A percentile compares a stretch with the other conserved stretches of the same genome.
These are phyloP conservation scores for Chironomus tepperi DNA, from an alignment of 1,140 invertebrate genomes.

Conservation along the genomic window DNA sequence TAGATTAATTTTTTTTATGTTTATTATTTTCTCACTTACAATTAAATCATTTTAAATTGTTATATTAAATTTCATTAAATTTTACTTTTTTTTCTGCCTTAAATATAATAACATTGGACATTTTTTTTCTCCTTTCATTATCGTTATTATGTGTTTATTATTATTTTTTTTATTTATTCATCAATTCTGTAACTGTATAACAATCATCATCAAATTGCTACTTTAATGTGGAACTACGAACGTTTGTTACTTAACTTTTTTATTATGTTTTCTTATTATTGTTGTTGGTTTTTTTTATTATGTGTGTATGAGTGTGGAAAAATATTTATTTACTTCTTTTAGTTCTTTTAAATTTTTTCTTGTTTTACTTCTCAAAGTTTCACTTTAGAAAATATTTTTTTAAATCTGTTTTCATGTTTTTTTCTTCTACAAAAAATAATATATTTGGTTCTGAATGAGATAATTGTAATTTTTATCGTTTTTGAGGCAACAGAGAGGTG, in stretches of 20 bases:
- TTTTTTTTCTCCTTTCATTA: neutral
- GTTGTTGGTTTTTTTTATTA: neutral
- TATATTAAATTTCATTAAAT: neutral
- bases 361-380: neutral
- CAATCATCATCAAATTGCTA: conserved; percentile 13
- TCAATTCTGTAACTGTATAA: conserved; percentile 13
- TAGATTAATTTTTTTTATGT: neutral
- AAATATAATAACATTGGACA: neutral
- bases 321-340: conserved; percentile 12
- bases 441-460: conserved; percentile 10
- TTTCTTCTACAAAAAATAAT: neutral
- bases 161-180: neutral
- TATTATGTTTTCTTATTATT: neutral
- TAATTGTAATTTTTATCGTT: neutral
- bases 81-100: neutral
- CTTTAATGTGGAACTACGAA: neutral
- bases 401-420: neutral
- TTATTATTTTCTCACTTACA: neutral
- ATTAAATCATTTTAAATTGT: neutral
- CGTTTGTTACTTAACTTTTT: conserved; percentile 8
- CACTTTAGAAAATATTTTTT: neutral
- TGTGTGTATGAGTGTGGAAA: neutral
- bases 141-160: neutral
- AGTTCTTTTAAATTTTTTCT: neutral
- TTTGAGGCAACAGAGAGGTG: no score